Base-by-base conservation (phyloP, 1,140 invertebrate species). In the Acromyrmex echinatior region DNA sequence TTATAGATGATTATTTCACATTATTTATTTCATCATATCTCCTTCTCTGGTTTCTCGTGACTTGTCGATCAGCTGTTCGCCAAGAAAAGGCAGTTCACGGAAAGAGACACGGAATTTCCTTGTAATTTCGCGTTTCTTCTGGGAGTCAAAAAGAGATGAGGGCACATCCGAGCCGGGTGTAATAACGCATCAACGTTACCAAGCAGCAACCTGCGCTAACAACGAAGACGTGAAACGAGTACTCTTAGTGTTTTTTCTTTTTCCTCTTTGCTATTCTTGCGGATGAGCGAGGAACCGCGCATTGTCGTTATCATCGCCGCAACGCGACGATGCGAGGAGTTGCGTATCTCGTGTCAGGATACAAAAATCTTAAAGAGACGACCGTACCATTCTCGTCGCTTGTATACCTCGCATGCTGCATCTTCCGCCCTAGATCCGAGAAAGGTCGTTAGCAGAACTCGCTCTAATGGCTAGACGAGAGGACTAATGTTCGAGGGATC, bases 91-190 rank as follows among this genome's bases (percentile, higher is more conserved):
- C n/a, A 25, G 14, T 70, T 82, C 14, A 10, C 70, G 16, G 25
- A 14, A 45, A 71, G 66, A 82, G n/a, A 74, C n/a, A 39, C 45
- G 39, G 70, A 76, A 39, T 25, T 21, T 6, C 1, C 39, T 18
- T 16, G 56, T 84, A 84, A 84, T 84, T 84, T 62, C 70, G 31
- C 56, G 58, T 76, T 76, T 76, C 39, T 84, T 84, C 56, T 74
- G 25, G n/a, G 14, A 84, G 70, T 76, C 70, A 76, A 74, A 76
- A 84, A 76, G 45, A 76, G 70, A 84, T 76, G 80, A 84, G 60
- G 80, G 76, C 31, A 25, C 56, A 76, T 76, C 80, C 70, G 39
- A n/a, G 53, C 25, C 14, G 68, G 39, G 28, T 49, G 70, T 84
- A 84, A 84, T 84, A 74, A 84, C 25, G 70, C 39, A 74, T 84